Evolutionary conservation across 2,113 vertebrate genomes (phyloP).

Genomic region (Smithornis capensis): DNA sequence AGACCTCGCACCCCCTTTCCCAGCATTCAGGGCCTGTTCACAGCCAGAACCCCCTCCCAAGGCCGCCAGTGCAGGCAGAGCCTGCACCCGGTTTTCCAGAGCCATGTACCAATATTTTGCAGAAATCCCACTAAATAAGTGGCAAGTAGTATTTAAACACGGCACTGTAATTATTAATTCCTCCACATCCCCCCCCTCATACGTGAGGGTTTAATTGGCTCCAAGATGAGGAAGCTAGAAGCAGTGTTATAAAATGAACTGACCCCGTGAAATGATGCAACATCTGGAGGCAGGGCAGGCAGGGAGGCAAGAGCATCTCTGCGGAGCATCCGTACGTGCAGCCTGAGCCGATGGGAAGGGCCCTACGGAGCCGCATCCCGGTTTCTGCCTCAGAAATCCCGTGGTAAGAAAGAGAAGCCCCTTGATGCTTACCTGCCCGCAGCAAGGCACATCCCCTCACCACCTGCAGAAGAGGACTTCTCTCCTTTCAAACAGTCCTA

Average conservation of each 20-base stretch:
- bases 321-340: background rate
- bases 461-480: constrained; percentile 16
- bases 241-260: background rate
- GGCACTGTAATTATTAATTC: background rate
- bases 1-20: background rate
- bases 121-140: background rate
- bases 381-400: background rate
- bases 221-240: background rate
- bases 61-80: background rate
- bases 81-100: accelerated
- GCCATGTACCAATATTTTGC: background rate
- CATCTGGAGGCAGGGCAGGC: constrained; percentile 50
- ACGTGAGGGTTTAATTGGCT: background rate
- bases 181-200: background rate
- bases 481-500: background rate
- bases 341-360: background rate
- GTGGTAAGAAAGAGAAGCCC: background rate
- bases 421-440: constrained; percentile 38
- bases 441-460: background rate
- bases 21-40: accelerated
- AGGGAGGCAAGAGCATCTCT: background rate
- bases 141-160: background rate
- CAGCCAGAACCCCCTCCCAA: accelerated
- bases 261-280: constrained; percentile 20
- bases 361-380: background rate